Percentiles rank a stretch among this genome's conserved stretches.
Evolutionary conservation across 2,888 invertebrate genomes (phyloP).

Genomic region (Noctua janthe): DNA sequence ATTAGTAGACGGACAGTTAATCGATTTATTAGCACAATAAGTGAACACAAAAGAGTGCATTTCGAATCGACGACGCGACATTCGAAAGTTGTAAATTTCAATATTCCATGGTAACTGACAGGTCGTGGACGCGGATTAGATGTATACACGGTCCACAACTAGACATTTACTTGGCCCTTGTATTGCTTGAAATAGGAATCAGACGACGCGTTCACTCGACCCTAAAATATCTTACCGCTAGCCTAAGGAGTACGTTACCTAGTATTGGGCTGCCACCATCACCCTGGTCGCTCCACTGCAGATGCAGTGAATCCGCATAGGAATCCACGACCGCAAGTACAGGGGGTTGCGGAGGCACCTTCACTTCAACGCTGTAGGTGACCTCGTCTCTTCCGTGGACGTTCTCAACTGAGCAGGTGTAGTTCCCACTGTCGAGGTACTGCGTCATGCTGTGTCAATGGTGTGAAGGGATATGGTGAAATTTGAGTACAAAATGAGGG

Average conservation of each 20-base stretch:
- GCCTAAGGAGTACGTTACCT: conserved; percentile 75
- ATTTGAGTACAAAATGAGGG: conserved; percentile 11
- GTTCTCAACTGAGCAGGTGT: conserved; percentile 96
- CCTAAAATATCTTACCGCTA: background rate
- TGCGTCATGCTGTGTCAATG: conserved; percentile 90
- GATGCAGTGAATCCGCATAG: conserved; percentile 95
- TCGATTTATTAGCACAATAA: too few relatives aligned
- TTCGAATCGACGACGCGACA: background rate
- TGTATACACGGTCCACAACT: background rate
- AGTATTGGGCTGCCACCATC: conserved; percentile 95
- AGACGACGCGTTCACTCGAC: background rate
- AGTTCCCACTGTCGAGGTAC: conserved; percentile 96
- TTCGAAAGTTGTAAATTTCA: background rate
- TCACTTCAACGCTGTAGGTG: conserved; percentile 93
- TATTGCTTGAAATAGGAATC: background rate
- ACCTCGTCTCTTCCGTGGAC: conserved; percentile 95
- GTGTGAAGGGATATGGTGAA: conserved; percentile 40
- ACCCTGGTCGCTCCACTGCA: conserved; percentile 95
- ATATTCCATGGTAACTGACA: background rate
- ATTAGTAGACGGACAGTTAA: background rate
- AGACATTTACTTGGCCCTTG: background rate
- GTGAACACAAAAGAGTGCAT: too few relatives aligned
- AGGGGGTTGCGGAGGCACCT: conserved; percentile 97
- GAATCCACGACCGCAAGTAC: conserved; percentile 94
- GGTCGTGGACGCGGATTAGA: background rate